A percentile compares a stretch with the other conserved stretches of the same genome.
phyloP scores from a whole-genome alignment of 2,797 vertebrate genomes.

The Poeciliopsis gracilis region DNA sequence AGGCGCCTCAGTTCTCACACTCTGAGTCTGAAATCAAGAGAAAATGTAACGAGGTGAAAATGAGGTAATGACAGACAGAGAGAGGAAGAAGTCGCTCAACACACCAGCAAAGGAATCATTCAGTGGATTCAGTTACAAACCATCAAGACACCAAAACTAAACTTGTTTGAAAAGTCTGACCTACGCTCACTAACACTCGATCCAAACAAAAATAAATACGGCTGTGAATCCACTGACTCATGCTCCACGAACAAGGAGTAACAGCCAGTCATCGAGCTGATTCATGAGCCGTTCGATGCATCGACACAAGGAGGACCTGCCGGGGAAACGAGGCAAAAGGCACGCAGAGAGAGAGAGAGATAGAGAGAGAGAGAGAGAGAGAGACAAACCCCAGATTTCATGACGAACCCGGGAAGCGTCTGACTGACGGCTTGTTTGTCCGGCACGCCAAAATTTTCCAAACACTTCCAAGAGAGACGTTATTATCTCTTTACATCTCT shows the following conservation, averaged over 20 bases:
- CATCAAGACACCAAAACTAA: conserved; percentile 34
- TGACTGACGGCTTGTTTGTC: conserved; percentile 8
- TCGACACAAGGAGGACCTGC: conserved; percentile 45
- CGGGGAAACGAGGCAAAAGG: conserved; percentile 44
- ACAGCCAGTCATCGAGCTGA: conserved; percentile 42
- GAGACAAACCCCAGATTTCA: neutral
- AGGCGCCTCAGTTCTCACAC: neutral
- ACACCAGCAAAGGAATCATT: conserved; percentile 48
- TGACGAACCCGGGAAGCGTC: neutral
- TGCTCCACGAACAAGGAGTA: conserved; percentile 23
- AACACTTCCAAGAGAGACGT: conserved; percentile 13
- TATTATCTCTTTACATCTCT: conserved; percentile 26
- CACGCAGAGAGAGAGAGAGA: conserved; percentile 1
- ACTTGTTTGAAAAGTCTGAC: conserved; percentile 10
- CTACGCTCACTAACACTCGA: conserved; percentile 4
- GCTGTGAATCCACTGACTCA: conserved; percentile 19
- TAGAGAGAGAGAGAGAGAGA: neutral
- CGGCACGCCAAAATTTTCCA: conserved; percentile 7
- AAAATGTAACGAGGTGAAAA: conserved; percentile 35
- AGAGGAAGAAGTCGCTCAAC: conserved; percentile 49
- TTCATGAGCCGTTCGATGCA: conserved; percentile 50
- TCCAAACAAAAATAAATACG: conserved; percentile 7
- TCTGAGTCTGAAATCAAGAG: conserved; percentile 20
- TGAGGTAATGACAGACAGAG: conserved; percentile 35
- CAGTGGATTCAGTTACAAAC: conserved; percentile 28